phyloP scores from a whole-genome alignment of 2,888 invertebrate genomes.

The Eupithecia insigniata region DNA sequence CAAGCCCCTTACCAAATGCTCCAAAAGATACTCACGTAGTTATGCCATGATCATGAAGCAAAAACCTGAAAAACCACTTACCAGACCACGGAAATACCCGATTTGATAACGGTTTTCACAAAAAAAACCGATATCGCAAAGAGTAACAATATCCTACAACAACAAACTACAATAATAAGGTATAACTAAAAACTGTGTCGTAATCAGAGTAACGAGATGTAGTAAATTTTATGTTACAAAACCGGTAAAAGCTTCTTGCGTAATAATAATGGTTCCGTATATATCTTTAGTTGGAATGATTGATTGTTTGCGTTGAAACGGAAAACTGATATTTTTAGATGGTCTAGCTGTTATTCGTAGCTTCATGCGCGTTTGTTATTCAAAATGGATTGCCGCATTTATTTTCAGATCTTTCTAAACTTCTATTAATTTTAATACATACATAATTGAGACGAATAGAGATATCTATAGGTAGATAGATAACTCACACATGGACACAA shows the following conservation, averaged over 20 bases:
- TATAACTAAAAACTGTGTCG: not conserved
- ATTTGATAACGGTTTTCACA: not conserved
- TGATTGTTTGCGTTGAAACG: not conserved
- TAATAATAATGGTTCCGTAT: not conserved
- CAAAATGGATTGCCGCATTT: not conserved
- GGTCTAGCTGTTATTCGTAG: not conserved
- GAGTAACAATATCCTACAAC: not conserved
- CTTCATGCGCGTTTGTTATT: not conserved
- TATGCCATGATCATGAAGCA: no score
- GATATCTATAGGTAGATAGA: no score
- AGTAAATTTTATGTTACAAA: slow-evolving; percentile 6
- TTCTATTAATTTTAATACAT: no score
- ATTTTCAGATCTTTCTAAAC: not conserved
- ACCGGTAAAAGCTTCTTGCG: slow-evolving; percentile 14
- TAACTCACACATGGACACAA: no score
- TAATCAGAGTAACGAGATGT: slow-evolving; percentile 4
- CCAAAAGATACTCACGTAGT: no score
- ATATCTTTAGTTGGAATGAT: not conserved
- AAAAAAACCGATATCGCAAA: not conserved
- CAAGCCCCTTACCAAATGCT: no score
- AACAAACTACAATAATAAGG: not conserved
- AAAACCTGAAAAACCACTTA: no score
- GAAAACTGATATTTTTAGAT: not conserved
- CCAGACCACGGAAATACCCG: not conserved
- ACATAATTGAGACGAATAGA: no score